Conservation (phyloP, 1,140 invertebrate species). For the Drosophila pruinosa region DNA sequence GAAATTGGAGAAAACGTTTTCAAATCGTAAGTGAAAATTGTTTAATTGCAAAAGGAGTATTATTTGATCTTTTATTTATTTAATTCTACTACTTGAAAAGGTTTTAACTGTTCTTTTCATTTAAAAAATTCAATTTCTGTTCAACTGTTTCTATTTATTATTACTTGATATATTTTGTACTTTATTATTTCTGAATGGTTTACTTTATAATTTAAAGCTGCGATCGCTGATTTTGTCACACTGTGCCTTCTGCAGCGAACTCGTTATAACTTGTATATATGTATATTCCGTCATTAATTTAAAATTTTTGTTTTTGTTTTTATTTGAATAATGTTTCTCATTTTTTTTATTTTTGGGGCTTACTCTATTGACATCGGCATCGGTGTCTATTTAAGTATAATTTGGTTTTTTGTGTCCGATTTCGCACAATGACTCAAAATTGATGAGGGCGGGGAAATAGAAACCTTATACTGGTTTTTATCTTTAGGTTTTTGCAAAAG, state of each 20-base stretch:
- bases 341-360: background rate
- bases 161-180: too few species aligned
- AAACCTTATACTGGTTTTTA: background rate
- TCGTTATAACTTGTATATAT: conserved; percentile 13
- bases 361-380: background rate
- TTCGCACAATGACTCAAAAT: conserved; percentile 10
- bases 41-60: too few species aligned
- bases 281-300: background rate
- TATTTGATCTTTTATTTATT: too few species aligned
- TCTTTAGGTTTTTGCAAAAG: background rate
- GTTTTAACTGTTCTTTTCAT: too few species aligned
- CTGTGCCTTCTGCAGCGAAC: conserved; percentile 9
- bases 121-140: too few species aligned
- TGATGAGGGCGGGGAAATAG: background rate
- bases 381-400: background rate
- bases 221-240: background rate
- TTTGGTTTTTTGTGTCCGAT: background rate
- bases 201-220: too few species aligned
- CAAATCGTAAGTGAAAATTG: too few species aligned
- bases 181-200: too few species aligned
- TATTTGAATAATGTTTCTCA: background rate
- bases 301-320: conserved; percentile 12
- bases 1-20: too few species aligned
- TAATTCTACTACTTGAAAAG: too few species aligned
- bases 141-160: too few species aligned